Percentiles rank a stretch among this genome's conserved stretches.
phyloP scores from a whole-genome alignment of 1,140 invertebrate genomes.

The Cherax destructor region DNA sequence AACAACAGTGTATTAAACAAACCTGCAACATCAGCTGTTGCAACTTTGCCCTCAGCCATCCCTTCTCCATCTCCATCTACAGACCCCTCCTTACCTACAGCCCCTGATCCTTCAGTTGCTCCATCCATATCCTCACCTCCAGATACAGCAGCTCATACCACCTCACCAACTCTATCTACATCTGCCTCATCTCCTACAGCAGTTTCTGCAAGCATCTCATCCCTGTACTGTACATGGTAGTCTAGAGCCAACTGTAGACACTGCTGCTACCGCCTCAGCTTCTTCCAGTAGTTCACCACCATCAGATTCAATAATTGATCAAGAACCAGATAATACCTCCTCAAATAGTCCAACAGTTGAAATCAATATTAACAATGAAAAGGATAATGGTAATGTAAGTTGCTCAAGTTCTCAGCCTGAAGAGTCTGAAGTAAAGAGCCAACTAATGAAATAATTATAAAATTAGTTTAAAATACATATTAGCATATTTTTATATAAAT shows the following conservation, averaged over 20 bases:
- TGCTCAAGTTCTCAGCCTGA: conserved; percentile 42
- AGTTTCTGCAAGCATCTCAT: neutral
- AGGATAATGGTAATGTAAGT: conserved; percentile 23
- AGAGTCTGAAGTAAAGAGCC: conserved; percentile 26
- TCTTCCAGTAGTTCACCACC: conserved; percentile 16
- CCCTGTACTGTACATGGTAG: neutral
- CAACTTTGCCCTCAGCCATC: neutral
- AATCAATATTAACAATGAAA: neutral
- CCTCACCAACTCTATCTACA: conserved; percentile 21
- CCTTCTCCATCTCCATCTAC: conserved; percentile 8
- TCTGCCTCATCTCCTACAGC: neutral
- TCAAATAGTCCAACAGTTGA: neutral
- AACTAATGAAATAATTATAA: conserved; percentile 20
- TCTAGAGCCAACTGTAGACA: neutral
- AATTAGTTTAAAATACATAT: conserved; percentile 1
- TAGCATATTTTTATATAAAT: conserved; percentile 56
- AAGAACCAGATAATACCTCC: conserved; percentile 2
- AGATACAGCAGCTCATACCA: conserved; percentile 34
- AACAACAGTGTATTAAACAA: neutral
- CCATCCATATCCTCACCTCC: conserved; percentile 3
- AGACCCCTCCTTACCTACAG: neutral
- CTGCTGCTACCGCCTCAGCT: neutral
- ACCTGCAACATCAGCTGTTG: neutral
- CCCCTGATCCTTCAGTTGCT: neutral
- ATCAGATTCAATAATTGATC: neutral